These are phyloP conservation scores for Hydrotaea diabolus DNA, from an alignment of 2,888 invertebrate genomes.

Conservation along the genomic window DNA sequence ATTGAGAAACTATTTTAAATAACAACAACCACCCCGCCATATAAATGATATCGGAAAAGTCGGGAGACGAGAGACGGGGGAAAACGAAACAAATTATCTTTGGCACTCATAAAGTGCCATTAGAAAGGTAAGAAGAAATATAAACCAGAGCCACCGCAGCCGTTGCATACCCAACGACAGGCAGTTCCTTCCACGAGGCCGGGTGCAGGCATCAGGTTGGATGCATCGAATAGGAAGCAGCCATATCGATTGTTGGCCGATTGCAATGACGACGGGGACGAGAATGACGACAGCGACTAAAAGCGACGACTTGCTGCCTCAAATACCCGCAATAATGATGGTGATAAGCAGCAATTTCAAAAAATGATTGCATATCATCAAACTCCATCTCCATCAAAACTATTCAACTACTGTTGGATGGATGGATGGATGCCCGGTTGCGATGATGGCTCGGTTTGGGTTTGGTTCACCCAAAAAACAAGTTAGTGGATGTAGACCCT, in stretches of 20 bases:
- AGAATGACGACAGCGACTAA: background rate
- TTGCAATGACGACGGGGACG: constrained; percentile 17
- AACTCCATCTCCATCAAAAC: constrained; percentile 65
- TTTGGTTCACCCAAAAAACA: constrained; percentile 66
- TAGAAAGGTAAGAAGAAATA: constrained; percentile 53
- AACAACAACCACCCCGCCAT: constrained; percentile 44
- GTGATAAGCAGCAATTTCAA: constrained; percentile 67
- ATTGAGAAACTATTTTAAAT: constrained; percentile 57
- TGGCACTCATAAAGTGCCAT: constrained; percentile 46
- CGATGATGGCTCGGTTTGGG: constrained; percentile 13
- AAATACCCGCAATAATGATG: constrained; percentile 62
- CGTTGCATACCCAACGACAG: constrained; percentile 11
- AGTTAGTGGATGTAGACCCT: constrained; percentile 52
- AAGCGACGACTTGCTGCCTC: constrained; percentile 50
- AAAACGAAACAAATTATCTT: constrained; percentile 31
- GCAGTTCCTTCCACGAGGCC: no score
- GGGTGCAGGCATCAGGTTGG: constrained; percentile 55
- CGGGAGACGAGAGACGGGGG: background rate
- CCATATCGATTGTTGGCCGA: constrained; percentile 45
- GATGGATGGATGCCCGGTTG: background rate
- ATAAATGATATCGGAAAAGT: constrained; percentile 14
- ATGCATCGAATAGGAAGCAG: constrained; percentile 7
- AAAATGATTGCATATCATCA: constrained; percentile 65
- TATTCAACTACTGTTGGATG: constrained; percentile 63
- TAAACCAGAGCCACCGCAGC: constrained; percentile 48